These are phyloP conservation scores for Daktulosphaira vitifoliae DNA, from an alignment of 1,140 invertebrate species.

Conservation along the genomic window DNA sequence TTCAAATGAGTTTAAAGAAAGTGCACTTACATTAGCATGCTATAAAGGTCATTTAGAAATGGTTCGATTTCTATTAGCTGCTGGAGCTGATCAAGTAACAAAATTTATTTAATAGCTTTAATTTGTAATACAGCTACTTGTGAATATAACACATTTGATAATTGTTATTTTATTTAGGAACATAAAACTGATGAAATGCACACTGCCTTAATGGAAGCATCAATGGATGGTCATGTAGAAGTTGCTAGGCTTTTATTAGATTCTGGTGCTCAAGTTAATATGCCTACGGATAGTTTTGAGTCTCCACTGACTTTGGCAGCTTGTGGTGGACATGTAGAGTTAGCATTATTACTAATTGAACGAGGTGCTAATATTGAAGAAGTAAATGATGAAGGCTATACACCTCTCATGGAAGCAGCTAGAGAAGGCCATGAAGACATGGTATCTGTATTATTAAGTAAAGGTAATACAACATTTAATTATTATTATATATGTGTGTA, in stretches of 20 bases:
- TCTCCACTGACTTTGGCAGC: conserved; percentile 95
- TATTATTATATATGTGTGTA: too few relatives aligned
- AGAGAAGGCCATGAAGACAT: conserved; percentile 97
- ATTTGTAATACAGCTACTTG: background rate
- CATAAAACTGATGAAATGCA: conserved; percentile 99
- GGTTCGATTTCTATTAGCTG: conserved; percentile 89
- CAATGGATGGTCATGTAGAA: conserved; percentile 98
- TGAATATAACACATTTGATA: background rate
- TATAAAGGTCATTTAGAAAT: conserved; percentile 97
- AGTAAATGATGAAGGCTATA: conserved; percentile 99
- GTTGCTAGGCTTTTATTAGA: conserved; percentile 79
- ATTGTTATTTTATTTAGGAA: conserved; percentile 49
- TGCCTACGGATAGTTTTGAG: conserved; percentile 99
- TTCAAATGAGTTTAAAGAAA: conserved; percentile 97
- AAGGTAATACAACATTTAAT: conserved; percentile 54
- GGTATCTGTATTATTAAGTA: conserved; percentile 85
- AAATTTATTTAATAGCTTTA: background rate
- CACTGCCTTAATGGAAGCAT: conserved; percentile 98
- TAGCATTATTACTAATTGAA: conserved; percentile 90
- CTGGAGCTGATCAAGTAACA: conserved; percentile 76
- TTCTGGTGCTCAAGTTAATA: conserved; percentile 97
- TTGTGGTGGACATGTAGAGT: conserved; percentile 94
- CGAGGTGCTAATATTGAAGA: conserved; percentile 98
- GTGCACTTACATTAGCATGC: conserved; percentile 88
- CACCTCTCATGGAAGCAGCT: conserved; percentile 97